Percentiles rank a stretch among this genome's conserved stretches.
Conservation (phyloP, 2,888 invertebrate genomes). For the Parnassius mnemosyne region DNA sequence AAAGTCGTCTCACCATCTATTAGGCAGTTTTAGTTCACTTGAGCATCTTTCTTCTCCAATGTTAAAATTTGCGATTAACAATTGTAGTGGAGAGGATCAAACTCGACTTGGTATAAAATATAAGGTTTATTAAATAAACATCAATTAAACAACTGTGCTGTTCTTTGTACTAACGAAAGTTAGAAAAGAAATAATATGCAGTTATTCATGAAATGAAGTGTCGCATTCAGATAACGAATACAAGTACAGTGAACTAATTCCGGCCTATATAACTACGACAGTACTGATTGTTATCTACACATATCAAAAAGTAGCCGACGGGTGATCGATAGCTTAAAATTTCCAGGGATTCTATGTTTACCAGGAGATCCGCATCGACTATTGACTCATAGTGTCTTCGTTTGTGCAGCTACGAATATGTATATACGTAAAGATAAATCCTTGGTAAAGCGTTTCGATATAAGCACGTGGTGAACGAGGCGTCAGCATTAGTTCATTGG, state of each 20-base stretch:
- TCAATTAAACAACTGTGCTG: too few relatives aligned
- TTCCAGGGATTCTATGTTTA: constrained; percentile 25
- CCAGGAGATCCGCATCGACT: constrained; percentile 25
- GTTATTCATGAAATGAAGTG: too few relatives aligned
- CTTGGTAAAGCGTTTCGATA: constrained; percentile 27
- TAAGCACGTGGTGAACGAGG: constrained; percentile 25
- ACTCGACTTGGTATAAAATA: too few relatives aligned
- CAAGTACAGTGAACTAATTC: background rate
- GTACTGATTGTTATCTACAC: constrained; percentile 8
- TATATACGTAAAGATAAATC: constrained; percentile 29
- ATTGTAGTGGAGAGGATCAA: too few relatives aligned
- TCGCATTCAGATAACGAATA: too few relatives aligned
- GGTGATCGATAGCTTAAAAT: constrained; percentile 23
- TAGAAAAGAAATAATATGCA: too few relatives aligned
- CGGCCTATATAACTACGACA: background rate
- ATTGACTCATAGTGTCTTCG: constrained; percentile 34
- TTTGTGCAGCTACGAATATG: constrained; percentile 14
- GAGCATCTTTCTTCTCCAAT: too few relatives aligned
- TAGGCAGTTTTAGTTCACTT: too few relatives aligned
- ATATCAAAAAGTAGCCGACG: constrained; percentile 2
- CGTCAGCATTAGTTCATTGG: constrained; percentile 25
- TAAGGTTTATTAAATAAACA: too few relatives aligned
- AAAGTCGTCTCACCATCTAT: too few relatives aligned
- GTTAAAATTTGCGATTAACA: too few relatives aligned
- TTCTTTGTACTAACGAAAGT: too few relatives aligned